Evolutionary conservation across 2,113 vertebrate species (phyloP).

Genomic region (Puntigrus tetrazona): DNA sequence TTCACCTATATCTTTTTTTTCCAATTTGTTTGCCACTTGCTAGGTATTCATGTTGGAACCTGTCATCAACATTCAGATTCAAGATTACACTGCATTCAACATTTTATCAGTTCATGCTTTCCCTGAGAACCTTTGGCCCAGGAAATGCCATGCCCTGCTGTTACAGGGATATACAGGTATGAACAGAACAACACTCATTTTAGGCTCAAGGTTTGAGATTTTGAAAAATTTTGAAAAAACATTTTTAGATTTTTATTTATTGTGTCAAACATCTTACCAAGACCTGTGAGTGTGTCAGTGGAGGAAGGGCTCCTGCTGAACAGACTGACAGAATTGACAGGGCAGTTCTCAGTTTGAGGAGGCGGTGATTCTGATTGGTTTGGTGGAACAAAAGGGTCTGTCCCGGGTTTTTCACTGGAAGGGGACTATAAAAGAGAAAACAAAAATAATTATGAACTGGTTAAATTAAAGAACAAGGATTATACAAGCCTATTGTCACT

Average conservation of each 20-base stretch:
- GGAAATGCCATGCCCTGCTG: not conserved
- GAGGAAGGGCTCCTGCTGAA: conserved; percentile 67
- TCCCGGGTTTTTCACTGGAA: conserved; percentile 68
- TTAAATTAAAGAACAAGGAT: not conserved
- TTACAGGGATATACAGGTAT: not conserved
- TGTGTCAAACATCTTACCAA: conserved; percentile 52
- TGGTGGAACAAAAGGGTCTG: conserved; percentile 72
- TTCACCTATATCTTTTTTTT: too few species aligned
- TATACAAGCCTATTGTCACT: not conserved
- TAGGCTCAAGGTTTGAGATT: not conserved
- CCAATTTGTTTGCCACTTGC: too few species aligned
- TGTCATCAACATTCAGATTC: too few species aligned
- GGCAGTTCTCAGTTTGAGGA: conserved; percentile 48
- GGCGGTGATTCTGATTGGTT: conserved; percentile 56
- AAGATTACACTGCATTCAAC: too few species aligned
- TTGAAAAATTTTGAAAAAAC: conserved; percentile 29
- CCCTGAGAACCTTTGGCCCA: not conserved
- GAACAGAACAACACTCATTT: not conserved
- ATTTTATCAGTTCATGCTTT: not conserved
- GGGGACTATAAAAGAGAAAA: conserved; percentile 64
- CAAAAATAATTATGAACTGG: not conserved
- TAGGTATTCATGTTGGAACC: too few species aligned
- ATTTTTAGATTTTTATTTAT: conserved; percentile 29
- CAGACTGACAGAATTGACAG: conserved; percentile 64
- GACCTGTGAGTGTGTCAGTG: conserved; percentile 45